Conservation (phyloP, 2,888 invertebrate genomes). For the Pteria penguin region DNA sequence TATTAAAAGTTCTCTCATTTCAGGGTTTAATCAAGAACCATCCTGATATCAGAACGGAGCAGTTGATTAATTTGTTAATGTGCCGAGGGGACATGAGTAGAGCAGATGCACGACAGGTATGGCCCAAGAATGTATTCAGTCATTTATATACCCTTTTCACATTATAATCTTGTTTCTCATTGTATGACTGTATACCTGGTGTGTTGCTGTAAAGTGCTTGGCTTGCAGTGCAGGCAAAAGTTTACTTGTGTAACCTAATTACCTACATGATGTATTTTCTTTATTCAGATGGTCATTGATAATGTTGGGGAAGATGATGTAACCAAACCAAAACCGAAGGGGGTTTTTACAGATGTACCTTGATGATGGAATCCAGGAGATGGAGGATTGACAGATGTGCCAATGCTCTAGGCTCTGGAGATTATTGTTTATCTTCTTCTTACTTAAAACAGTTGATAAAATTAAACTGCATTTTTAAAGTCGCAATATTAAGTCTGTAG, state of each 20-base stretch:
- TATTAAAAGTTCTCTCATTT: too few species aligned
- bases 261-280: conserved; percentile 17
- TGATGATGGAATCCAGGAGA: too few species aligned
- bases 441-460: too few species aligned
- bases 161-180: not conserved
- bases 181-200: not conserved
- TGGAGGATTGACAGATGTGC: too few species aligned
- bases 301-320: conserved; percentile 76
- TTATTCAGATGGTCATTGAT: conserved; percentile 71
- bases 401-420: too few species aligned
- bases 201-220: not conserved
- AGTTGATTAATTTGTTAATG: conserved; percentile 89
- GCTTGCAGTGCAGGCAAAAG: too few species aligned
- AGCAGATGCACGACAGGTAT: conserved; percentile 87
- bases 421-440: too few species aligned
- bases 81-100: conserved; percentile 93
- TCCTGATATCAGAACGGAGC: conserved; percentile 94
- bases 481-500: too few species aligned
- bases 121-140: not conserved
- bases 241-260: too few species aligned
- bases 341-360: conserved; percentile 70
- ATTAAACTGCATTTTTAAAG: too few species aligned
- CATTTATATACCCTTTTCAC: not conserved
- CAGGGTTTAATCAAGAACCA: conserved; percentile 78
- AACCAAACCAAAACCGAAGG: conserved; percentile 59